phyloP scores from a whole-genome alignment of 2,113 vertebrate genomes.

The Tursiops truncatus region DNA sequence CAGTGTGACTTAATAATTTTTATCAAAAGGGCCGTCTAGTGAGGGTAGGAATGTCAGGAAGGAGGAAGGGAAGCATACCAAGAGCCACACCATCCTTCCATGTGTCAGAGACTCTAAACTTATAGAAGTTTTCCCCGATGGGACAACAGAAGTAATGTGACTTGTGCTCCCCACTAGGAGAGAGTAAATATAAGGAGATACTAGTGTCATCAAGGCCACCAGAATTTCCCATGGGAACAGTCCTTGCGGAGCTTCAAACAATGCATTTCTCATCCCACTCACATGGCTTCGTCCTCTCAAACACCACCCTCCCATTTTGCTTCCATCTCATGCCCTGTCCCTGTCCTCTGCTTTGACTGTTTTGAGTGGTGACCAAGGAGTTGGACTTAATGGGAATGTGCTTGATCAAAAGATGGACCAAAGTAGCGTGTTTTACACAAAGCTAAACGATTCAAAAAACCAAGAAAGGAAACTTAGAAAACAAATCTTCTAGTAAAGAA shows the following conservation, averaged over 20 bases:
- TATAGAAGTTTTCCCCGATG: neutral
- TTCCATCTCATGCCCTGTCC: neutral
- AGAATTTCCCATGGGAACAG: neutral
- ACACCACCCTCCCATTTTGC: neutral
- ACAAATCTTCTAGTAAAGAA: slow-evolving; percentile 80
- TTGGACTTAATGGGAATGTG: slow-evolving; percentile 82
- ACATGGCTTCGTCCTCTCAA: neutral
- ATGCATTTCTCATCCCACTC: neutral
- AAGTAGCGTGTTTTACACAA: slow-evolving; percentile 88
- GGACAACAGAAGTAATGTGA: neutral
- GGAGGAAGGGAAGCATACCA: neutral
- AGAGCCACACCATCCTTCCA: neutral
- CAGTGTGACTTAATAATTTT: neutral
- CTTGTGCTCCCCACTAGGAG: neutral
- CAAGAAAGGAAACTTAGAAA: slow-evolving; percentile 89
- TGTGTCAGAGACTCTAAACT: neutral
- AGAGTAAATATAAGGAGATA: neutral
- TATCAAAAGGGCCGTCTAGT: neutral
- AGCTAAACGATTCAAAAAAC: slow-evolving; percentile 86
- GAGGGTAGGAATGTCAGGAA: neutral
- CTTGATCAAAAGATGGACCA: slow-evolving; percentile 92
- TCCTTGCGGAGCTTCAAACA: neutral
- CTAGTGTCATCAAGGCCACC: neutral
- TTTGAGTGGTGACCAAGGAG: slow-evolving; percentile 84
- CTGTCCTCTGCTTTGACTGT: slow-evolving; percentile 84